Conservation (phyloP, 2,113 vertebrate species). For the human (Homo sapiens) region GRCh38 chr1:87272001-87272500, state of each 20-base stretch:
- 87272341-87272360: not conserved
- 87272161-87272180: constrained; percentile 32
- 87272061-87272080: not conserved
- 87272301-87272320: not conserved
- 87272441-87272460: not conserved
- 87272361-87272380: not conserved
- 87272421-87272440: not conserved
- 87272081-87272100: not conserved
- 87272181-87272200: constrained; percentile 21
- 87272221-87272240: not conserved
- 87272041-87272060: constrained; percentile 57
- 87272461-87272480: not conserved
- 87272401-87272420: not conserved
- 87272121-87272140: constrained; percentile 48
- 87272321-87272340: not conserved
- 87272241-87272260: not conserved
- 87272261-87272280: not conserved
- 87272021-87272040: constrained; percentile 50
- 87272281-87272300: not conserved
- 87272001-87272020: constrained; percentile 10
- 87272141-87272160: constrained; percentile 44
- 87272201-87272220: not conserved
- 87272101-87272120: not conserved
- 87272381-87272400: not conserved
- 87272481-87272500: not conserved